Base-by-base conservation (phyloP, 1,140 invertebrate genomes). In the Aphelinus certus region DNA sequence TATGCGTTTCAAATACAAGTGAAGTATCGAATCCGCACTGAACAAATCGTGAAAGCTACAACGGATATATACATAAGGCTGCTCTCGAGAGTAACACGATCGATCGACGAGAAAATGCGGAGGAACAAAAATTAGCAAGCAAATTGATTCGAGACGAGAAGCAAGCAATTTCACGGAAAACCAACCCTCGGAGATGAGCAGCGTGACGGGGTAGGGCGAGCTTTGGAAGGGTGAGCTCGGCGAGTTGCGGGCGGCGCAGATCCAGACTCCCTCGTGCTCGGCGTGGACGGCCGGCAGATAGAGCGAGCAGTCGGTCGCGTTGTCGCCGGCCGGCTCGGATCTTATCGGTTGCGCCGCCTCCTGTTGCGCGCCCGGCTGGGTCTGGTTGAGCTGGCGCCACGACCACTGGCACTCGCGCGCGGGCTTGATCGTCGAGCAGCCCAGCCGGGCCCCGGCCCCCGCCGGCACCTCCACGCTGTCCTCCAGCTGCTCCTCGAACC, bases 211-310 rank as follows among this genome's bases (percentile, higher is more conserved):
- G 26, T 26, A 26, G 26, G 26, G 60, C 77, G 80, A 3, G 83
- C 80, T 47, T 83, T 82, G 1, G 72, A 87, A 88, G 0, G 83
- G 81, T 6, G 82, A 79, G 70, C 82, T 85, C 2, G 79, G 75
- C 47, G 81, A 71, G 46, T 78, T 80, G 7, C 84, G 81, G 45
- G 84, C 86, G 0, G 81, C 86, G 67, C 87, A 88, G 3, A 84
- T 87, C 87, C 87, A 88, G 58, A 86, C 80, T 45, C 87, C 87
- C 76, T 88, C 87, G 75, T 87, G 87, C 72, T 87, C 86, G 2
- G 81, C 69, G 43, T 84, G 56, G 3, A 86, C 83, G 53, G 85
- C 86, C 58, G 84, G 84, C 76, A 88, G 81, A 62, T 84, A 85
- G 47, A 88, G 84, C 56, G 86, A 87, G 77, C 87, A 88, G 71